Evolutionary conservation across 2,888 invertebrate genomes (phyloP).

Genomic region (Agrotis ipsilon): DNA sequence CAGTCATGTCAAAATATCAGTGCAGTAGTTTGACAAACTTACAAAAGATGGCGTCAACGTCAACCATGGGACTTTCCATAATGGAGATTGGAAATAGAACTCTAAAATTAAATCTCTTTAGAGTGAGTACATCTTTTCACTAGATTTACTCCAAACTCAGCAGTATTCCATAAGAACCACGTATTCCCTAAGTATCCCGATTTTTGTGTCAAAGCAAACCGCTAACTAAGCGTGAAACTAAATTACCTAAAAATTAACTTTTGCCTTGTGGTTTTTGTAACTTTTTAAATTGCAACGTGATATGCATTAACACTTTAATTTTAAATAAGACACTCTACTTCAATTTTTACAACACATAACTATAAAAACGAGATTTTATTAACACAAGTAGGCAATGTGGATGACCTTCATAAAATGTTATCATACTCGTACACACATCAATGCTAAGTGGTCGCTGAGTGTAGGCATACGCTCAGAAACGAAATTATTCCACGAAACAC

Average conservation of each 20-base stretch:
- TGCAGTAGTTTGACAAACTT: too few species aligned
- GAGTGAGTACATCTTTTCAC: not conserved
- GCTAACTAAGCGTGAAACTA: constrained; percentile 10
- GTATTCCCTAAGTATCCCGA: not conserved
- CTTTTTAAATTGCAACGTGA: not conserved
- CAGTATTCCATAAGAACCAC: constrained; percentile 26
- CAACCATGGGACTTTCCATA: too few species aligned
- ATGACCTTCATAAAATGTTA: not conserved
- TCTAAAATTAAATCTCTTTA: not conserved
- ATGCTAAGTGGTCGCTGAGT: not conserved
- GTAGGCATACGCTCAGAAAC: not conserved
- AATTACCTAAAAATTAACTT: constrained; percentile 19
- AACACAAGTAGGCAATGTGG: too few species aligned
- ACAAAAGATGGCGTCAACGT: too few species aligned
- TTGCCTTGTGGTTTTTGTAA: not conserved
- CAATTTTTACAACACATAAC: not conserved
- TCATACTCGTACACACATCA: not conserved
- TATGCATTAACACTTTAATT: not conserved
- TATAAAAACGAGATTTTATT: too few species aligned
- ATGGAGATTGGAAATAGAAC: not conserved
- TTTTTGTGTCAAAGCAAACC: constrained; percentile 20
- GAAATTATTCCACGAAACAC: not conserved
- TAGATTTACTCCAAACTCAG: not conserved
- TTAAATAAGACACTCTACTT: not conserved
- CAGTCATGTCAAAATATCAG: too few species aligned